Evolutionary conservation across 2,888 invertebrate species (phyloP), one percentile per base, ranked within the genome.

Genomic region (Phragmatobia fuliginosa): DNA sequence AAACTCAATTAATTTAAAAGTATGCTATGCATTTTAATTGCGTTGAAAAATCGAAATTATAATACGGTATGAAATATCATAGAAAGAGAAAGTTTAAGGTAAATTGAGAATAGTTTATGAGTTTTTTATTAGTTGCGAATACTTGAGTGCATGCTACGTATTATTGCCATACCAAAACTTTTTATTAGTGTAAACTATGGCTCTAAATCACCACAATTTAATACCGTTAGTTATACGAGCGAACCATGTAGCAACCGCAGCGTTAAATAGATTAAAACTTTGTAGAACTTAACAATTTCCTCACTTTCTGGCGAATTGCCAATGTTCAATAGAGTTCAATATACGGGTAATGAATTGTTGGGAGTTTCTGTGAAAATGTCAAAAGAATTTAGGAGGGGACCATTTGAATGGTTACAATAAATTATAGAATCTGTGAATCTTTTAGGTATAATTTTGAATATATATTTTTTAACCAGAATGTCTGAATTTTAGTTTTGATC

Each of bases 241-340:
- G 25, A 11, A 56, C 14, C 18, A 45, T 38, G 59, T 70, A 69
- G 41, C 56, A 62, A 38, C 59, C 60, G 32, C 61, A 71, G 64
- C 72, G 72, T 70, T 79, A 68, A 61, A 76, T 65, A 70, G 69
- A 74, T 76, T 81, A 71, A 79, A 79, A 76, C 67, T 74, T 79
- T 73, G 66, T 71, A 73, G 52, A 74, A 79, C 66, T 73, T 63
- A 73, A 79, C 63, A 74, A 59, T 72, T 68, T 72, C 65, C 45
- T 64, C 32, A 56, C 33, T 11, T 31, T 21, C 62, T 81, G 77
- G 82, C 77, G 32, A 14, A 25, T 38, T 41, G 77, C 79, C 79
- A 79, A 74, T 52, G 16, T 63, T 56, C 61, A 68, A 31, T 71
- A 58, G 61, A 69, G 70, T 79, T 78, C 71, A 69, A 64, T 63